A percentile compares a stretch with the other conserved stretches of the same genome.
phyloP scores from a whole-genome alignment of 2,797 vertebrate species.

The Poecilia wingei region DNA sequence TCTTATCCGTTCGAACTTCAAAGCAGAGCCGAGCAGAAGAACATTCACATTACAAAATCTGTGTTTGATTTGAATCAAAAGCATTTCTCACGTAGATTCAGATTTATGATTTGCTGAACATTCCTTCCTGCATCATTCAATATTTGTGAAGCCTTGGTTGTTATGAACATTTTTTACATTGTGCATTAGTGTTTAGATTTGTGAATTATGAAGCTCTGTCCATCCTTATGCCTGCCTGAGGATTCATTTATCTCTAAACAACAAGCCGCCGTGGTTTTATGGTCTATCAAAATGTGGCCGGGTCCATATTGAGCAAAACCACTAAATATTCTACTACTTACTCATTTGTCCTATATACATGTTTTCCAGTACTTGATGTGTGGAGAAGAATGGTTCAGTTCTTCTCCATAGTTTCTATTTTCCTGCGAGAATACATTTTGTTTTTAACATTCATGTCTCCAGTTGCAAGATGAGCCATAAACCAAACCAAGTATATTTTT shows the following conservation, averaged over 20 bases:
- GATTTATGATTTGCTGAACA: background rate
- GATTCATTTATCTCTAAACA: background rate
- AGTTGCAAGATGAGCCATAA: background rate
- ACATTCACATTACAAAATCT: background rate
- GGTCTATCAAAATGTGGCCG: background rate
- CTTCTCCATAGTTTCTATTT: background rate
- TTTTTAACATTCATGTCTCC: background rate
- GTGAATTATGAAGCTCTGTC: background rate
- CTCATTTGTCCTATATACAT: background rate
- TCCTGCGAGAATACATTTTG: background rate
- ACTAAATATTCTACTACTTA: background rate
- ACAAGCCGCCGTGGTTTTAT: background rate
- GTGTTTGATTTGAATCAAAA: conserved; percentile 8
- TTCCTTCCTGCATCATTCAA: background rate
- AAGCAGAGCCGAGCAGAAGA: background rate
- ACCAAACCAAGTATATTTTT: background rate
- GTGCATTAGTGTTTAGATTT: background rate
- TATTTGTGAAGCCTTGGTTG: background rate
- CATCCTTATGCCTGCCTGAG: background rate
- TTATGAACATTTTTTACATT: conserved; percentile 1
- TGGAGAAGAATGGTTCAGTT: background rate
- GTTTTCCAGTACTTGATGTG: background rate
- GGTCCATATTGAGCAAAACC: background rate
- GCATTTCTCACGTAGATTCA: background rate
- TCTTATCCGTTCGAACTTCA: conserved; percentile 1